Evolutionary conservation across 2,797 vertebrate genomes (phyloP), one percentile per base, ranked within the genome.

Genomic region (Acipenser ruthenus): DNA sequence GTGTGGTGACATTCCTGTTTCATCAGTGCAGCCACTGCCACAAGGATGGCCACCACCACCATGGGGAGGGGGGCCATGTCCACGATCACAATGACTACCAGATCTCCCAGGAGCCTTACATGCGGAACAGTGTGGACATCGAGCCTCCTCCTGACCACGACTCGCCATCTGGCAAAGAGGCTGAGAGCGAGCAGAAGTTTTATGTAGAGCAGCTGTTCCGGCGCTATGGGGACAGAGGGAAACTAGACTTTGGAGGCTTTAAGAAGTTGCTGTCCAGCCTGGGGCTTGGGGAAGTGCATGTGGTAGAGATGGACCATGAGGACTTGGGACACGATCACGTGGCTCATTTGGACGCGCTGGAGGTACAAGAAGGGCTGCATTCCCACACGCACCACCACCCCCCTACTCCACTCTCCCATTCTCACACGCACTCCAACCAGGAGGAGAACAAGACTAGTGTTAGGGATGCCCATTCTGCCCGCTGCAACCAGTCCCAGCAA

Each of bases 311-410:
- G 70, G 90, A 91, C 77, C 96, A 99, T 10, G 93, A 96, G 70
- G 88, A 95, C 11, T 82, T 97, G 73, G 96, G 95, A 62, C 96
- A 99, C 0, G 93, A 98, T 78, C 93, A 98, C 4, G 93, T 97
- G 70, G 93, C 95, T 72, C 95, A 99, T 74, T 82, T 98, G 6
- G 94, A 97, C 74, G 70, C 92, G 71, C 78, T 97, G 76, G 96
- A 97, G 37, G 37, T 37, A 37, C 37, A 37, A 37, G 37, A 37
- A 5, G 37, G 37, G 37, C 37, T 37, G 37, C 37, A 37, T 37
- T 37, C 37, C 37, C 37, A 37, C 37, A 37, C 5, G 37, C 37
- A 37, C 37, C 37, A 37, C 37, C 37, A 37, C 37, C 37, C 37
- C 37, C 37, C 37, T 37, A 37, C 77, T 70, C 1, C 49, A 47